These are phyloP conservation scores for Regulus satrapa DNA, from an alignment of 2,113 vertebrate genomes.

Conservation along the genomic window DNA sequence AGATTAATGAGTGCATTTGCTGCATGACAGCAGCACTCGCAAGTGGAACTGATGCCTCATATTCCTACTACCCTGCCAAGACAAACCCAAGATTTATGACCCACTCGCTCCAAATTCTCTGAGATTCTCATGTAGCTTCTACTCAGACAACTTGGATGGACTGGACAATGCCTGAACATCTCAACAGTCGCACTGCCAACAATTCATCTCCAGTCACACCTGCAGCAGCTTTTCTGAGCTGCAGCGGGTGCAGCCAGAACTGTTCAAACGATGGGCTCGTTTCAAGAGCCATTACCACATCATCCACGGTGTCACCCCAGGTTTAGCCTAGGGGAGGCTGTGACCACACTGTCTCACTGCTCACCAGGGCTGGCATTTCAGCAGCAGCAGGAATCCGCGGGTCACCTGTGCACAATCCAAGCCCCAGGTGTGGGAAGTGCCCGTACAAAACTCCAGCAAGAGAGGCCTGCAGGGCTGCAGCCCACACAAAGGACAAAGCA, in stretches of 20 bases:
- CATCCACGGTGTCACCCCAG: neutral
- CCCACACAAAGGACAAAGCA: neutral
- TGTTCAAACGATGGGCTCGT: fast-evolving
- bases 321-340: neutral
- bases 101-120: neutral
- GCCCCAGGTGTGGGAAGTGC: fast-evolving
- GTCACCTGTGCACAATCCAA: neutral
- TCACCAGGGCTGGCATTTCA: neutral
- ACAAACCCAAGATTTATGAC: neutral
- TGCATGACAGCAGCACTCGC: neutral
- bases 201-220: neutral
- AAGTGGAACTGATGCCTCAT: neutral
- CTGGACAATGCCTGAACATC: neutral
- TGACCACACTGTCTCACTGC: neutral
- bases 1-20: neutral
- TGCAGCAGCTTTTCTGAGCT: neutral
- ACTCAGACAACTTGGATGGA: neutral
- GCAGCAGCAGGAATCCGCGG: fast-evolving
- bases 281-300: neutral
- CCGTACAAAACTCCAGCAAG: neutral
- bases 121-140: neutral
- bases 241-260: neutral
- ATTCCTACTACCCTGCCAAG: neutral
- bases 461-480: neutral
- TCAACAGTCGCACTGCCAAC: neutral